Evolutionary conservation across 2,797 vertebrate genomes (phyloP), one percentile per base, ranked within the genome.

Genomic region (Tokudaia tokunoshimensis): DNA sequence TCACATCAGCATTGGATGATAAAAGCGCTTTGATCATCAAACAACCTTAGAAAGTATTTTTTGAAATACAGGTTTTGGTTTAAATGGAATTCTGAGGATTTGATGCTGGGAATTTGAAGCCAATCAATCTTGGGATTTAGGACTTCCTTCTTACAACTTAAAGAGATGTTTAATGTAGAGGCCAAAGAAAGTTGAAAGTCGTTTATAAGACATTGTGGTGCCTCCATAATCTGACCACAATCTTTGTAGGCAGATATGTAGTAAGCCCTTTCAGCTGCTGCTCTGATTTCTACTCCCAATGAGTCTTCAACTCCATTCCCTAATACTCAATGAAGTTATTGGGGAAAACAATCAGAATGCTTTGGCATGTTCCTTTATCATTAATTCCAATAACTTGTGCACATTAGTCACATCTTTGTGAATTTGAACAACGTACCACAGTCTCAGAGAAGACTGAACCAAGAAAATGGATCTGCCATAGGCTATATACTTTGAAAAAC

Each of bases 21-120:
- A 79, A 95, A 96, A 96, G 75, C 50, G 41, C 94, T 96, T 96
- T 96, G 59, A 94, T 96, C 81, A 74, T 95, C 67, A 91, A 85
- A 90, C 93, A 88, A 59, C 37, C 78, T 78, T 79, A 72, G 95
- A 93, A 47, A 72, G 90, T 93, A 52, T 52, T 92, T 94, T 52
- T 85, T 94, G 29, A 90, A 93, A 94, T 93, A 57, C 50, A 94
- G 44, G 24, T 94, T 97, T 94, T 55, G 22, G 9, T 85, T 91
- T 37, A 85, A 67, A 44, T 89, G 63, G 61, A 83, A 95, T 95
- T 94, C 80, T 80, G 7, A 94, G 34, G 10, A 76, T 89, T 95
- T 89, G 96, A 80, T 67, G 47, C 52, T 85, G 84, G 6, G 67
- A 63, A 78, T 94, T 84, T 74, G 65, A 96, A 92, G 12, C 59